Base-by-base conservation (phyloP, 2,888 invertebrate species). In the Diogma glabrata region DNA sequence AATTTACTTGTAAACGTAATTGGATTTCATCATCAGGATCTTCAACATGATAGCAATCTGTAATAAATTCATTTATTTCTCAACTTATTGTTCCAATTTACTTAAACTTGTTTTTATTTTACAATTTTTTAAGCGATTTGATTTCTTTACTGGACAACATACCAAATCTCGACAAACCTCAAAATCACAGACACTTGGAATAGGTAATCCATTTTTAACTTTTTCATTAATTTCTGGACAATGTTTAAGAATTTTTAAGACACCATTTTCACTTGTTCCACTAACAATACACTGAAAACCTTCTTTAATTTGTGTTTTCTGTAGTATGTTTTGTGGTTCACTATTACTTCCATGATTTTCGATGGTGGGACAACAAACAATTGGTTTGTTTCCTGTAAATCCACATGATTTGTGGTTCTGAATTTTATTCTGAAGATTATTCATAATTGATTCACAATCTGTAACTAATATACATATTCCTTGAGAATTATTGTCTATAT, bases 401-500 rank as follows among this genome's bases (percentile, higher is more conserved):
- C 22, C 43, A 43, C 43, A 43, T n/a, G 23, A 3, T 4, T 20
- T 43, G 23, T 43, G 22, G 14, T 43, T 22, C n/a, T 40, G n/a
- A 9, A 19, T 40, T 2, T 19, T 5, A n/a, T n/a, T 43, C 23
- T 20, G 20, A 22, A 43, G 20, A 43, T 22, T 43, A 8, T 22
- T 22, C 14, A 43, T 9, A 40, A 40, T 2, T 40, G 10, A 19
- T 12, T 19, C 22, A n/a, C 43, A 43, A 6, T 43, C 43, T n/a
- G n/a, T 5, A 43, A 43, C 43, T 43, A 43, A 43, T 43, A 22
- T 22, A 43, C 43, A 43, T 43, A n/a, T 20, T 10, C 20, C 40
- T n/a, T n/a, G n/a, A n/a, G n/a, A n/a, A n/a, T n/a, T n/a, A n/a
- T n/a, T n/a, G n/a, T n/a, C n/a, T n/a, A n/a, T n/a, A n/a, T n/a